Evolutionary conservation across 2,888 invertebrate species (phyloP), one percentile per base, ranked within the genome.

Genomic region (Eubasilissa splendida): DNA sequence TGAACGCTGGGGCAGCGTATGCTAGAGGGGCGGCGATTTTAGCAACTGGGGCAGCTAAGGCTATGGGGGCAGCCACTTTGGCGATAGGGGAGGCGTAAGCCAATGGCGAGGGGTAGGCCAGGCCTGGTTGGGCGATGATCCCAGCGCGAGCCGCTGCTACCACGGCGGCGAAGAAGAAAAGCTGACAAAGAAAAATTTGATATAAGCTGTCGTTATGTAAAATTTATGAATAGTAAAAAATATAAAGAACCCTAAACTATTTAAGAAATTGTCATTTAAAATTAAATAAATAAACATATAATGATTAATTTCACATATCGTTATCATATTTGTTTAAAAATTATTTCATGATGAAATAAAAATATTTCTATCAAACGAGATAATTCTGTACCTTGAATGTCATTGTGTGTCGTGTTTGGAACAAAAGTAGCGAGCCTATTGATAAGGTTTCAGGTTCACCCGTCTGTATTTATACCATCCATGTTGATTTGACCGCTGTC

Each of bases 81-180:
- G 80, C 77, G 11, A 71, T 73, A 4, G 76, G 42, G 7, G 79
- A 42, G n/a, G 80, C 77, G 60, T 65, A 65, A 9, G 81, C 66
- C 82, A 81, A 0, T 87, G 89, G 60, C 89, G 84, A 59, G 90
- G 80, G 70, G 59, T 73, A 66, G 85, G 84, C 90, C 88, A 60
- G 89, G n/a, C 56, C 82, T 0, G 82, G 80, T 60, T 82, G 80
- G 74, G 81, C 81, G 74, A 84, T 83, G 78, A 84, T 54, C 12
- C 84, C 84, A 71, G 84, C 84, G 60, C 88, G 83, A 80, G 87
- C 89, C 22, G 87, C 87, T 82, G 89, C 87, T 66, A 89, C 85
- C 84, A 88, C 80, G 86, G 89, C 88, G 86, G 90, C 89, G 86
- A 91, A 89, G 88, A 90, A 87, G 88, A 91, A 88, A 88, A 91